phyloP scores from a whole-genome alignment of 2,113 vertebrate species.

The Prochilodus magdalenae region DNA sequence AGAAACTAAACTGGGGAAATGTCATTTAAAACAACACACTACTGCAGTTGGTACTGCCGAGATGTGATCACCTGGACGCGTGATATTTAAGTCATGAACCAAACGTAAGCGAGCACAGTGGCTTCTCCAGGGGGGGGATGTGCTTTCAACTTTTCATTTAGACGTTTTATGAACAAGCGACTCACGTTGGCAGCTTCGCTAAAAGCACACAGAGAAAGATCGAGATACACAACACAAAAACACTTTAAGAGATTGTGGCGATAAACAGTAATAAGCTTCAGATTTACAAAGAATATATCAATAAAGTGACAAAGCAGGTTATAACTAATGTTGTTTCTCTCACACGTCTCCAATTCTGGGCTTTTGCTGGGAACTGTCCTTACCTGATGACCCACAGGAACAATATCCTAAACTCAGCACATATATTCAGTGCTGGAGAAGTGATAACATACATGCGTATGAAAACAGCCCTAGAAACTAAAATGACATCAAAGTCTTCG shows the following conservation, averaged over 20 bases:
- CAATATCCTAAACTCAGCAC: conserved; percentile 72
- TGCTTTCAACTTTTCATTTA: conserved; percentile 99
- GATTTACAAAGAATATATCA: neutral
- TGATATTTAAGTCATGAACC: conserved; percentile 99
- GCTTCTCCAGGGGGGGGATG: conserved; percentile 94
- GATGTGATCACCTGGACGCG: conserved; percentile 98
- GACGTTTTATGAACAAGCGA: conserved; percentile 99
- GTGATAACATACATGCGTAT: neutral
- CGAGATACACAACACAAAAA: conserved; percentile 99
- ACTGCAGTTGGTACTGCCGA: conserved; percentile 99
- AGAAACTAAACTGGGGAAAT: conserved; percentile 77
- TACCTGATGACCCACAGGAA: conserved; percentile 50
- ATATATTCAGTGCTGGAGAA: conserved; percentile 84
- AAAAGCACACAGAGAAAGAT: conserved; percentile 99
- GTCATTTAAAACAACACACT: conserved; percentile 79
- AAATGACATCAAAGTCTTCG: neutral
- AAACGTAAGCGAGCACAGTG: conserved; percentile 99
- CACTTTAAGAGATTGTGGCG: conserved; percentile 93
- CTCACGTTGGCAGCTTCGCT: conserved; percentile 99
- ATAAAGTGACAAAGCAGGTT: conserved; percentile 55
- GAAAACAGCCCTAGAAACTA: conserved; percentile 3
- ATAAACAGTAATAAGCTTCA: conserved; percentile 87
- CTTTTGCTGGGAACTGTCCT: conserved; percentile 61
- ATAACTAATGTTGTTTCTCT: conserved; percentile 47
- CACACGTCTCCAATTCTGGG: conserved; percentile 26